Conservation (phyloP, 2,888 invertebrate species). For the Campoletis raptor region DNA sequence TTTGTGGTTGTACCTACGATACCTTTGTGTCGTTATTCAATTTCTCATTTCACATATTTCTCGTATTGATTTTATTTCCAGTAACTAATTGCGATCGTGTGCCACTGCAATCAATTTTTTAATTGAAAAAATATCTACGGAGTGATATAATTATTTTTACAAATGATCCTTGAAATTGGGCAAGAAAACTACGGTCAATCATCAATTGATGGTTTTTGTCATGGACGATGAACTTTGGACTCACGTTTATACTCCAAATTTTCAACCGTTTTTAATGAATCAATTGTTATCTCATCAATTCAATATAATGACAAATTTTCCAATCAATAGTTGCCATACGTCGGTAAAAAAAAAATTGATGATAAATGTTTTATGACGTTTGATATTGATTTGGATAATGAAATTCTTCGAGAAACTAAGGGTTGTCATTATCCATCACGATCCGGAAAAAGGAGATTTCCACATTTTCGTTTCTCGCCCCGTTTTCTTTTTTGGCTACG, state of each 20-base stretch:
- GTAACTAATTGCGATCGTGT: too few relatives aligned
- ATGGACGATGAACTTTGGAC: neutral
- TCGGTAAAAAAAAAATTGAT: neutral
- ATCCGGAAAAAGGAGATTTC: constrained; percentile 9
- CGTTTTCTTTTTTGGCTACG: neutral
- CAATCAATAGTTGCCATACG: neutral
- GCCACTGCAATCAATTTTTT: too few relatives aligned
- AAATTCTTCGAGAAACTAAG: neutral
- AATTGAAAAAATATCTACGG: too few relatives aligned
- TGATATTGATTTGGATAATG: constrained; percentile 3
- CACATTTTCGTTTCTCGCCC: neutral
- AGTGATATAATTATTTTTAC: too few relatives aligned
- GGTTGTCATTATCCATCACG: constrained; percentile 31
- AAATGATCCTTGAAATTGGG: too few relatives aligned
- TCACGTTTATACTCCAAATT: neutral
- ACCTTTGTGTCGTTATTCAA: neutral
- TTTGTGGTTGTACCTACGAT: neutral
- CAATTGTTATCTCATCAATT: neutral
- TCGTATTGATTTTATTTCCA: too few relatives aligned
- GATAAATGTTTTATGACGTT: constrained; percentile 6
- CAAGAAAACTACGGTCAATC: too few relatives aligned
- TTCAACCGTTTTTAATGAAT: neutral
- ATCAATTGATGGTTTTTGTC: too few relatives aligned
- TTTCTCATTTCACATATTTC: neutral
- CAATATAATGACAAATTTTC: neutral